Conservation (phyloP, 2,113 vertebrate species). For the Elachura formosa region DNA sequence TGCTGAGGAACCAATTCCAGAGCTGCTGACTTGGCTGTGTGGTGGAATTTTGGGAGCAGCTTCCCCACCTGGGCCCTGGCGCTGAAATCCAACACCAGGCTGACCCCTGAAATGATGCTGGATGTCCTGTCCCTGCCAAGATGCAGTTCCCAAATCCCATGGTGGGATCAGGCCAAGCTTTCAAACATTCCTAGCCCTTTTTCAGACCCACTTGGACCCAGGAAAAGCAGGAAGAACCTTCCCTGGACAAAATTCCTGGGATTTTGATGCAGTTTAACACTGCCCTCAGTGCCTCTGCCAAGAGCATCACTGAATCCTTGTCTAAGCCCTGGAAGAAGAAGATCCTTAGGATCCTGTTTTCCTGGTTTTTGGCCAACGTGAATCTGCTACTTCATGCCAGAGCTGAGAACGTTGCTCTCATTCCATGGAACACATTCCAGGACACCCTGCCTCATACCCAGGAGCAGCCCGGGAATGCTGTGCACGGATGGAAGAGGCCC, state of each 20-base stretch:
- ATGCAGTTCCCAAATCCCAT: neutral
- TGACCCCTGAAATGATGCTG: neutral
- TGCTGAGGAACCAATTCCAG: slow-evolving; percentile 39
- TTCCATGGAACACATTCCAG: neutral
- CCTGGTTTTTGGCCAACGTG: neutral
- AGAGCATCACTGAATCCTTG: neutral
- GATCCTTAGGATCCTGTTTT: neutral
- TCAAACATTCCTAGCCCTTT: neutral
- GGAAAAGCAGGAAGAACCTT: neutral
- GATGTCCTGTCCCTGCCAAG: neutral
- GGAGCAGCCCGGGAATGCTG: neutral
- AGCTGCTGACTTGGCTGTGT: neutral
- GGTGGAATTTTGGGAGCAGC: neutral
- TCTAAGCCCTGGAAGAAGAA: neutral
- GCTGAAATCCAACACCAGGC: slow-evolving; percentile 34
- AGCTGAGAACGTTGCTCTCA: neutral
- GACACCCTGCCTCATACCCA: neutral
- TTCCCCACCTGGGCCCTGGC: slow-evolving; percentile 43
- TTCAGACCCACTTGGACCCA: neutral
- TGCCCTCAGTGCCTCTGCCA: neutral
- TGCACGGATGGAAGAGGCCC: fast-evolving
- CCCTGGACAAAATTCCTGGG: neutral
- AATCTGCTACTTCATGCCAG: fast-evolving
- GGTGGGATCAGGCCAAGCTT: neutral
- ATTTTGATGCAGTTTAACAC: neutral